A percentile compares a stretch with the other conserved stretches of the same genome.
These are phyloP conservation scores for Charanyca ferruginea DNA, from an alignment of 2,888 invertebrate genomes.

Conservation along the genomic window DNA sequence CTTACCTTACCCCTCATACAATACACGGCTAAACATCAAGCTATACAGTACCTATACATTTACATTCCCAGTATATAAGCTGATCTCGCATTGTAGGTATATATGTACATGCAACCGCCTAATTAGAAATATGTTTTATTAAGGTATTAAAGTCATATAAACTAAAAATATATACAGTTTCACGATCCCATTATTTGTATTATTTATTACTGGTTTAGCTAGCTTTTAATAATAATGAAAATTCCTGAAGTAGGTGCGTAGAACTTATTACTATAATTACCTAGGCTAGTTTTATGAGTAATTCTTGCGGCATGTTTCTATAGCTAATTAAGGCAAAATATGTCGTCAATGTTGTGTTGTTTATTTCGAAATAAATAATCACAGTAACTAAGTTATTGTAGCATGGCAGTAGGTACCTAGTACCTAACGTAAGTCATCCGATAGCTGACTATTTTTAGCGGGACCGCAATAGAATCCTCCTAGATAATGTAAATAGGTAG, in stretches of 20 bases:
- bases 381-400: not conserved
- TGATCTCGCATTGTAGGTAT: no score
- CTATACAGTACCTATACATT: no score
- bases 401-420: not conserved
- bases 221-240: slow-evolving; percentile 43
- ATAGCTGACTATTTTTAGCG: slow-evolving; percentile 43
- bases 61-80: no score
- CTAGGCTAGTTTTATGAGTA: slow-evolving; percentile 32
- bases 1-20: no score
- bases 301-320: slow-evolving; percentile 22
- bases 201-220: slow-evolving; percentile 12
- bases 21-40: no score
- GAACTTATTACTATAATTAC: slow-evolving; percentile 26
- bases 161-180: slow-evolving; percentile 16
- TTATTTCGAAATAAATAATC: slow-evolving; percentile 29
- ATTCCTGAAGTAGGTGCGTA: slow-evolving; percentile 28
- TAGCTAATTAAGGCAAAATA: slow-evolving; percentile 38
- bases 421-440: slow-evolving; percentile 19
- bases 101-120: no score
- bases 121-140: slow-evolving; percentile 3
- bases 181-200: slow-evolving; percentile 13
- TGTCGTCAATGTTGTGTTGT: slow-evolving; percentile 28
- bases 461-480: slow-evolving; percentile 41
- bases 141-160: not conserved
- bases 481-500: not conserved